Evolutionary conservation across 2,888 invertebrate genomes (phyloP).

Genomic region (Amaurobius ferox): DNA sequence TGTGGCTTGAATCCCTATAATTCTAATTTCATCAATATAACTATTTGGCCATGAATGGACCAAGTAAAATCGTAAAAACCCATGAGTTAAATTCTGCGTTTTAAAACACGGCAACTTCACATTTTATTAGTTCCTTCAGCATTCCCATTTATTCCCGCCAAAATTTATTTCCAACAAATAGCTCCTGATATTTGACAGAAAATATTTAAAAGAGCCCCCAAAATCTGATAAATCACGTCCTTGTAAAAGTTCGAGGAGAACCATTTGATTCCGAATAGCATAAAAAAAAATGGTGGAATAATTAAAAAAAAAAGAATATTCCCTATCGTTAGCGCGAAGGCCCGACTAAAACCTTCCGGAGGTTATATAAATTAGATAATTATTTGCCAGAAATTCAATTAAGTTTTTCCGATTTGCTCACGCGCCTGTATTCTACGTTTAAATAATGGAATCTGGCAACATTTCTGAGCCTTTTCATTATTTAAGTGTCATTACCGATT

Average conservation of each 20-base stretch:
- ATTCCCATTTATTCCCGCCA: background rate
- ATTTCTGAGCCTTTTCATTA: constrained; percentile 54
- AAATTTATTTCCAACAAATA: background rate
- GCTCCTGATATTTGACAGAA: background rate
- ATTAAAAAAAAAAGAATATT: background rate
- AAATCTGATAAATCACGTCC: constrained; percentile 4
- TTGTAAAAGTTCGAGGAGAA: background rate
- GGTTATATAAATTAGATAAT: constrained; percentile 61
- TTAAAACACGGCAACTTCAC: background rate
- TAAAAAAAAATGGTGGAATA: background rate
- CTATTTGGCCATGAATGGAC: too few species aligned
- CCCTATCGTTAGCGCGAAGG: background rate
- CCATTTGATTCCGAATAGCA: background rate
- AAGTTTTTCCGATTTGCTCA: constrained; percentile 39
- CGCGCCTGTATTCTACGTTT: constrained; percentile 35
- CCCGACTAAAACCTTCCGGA: background rate
- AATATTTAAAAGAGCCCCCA: background rate
- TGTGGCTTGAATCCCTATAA: too few species aligned
- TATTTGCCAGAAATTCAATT: constrained; percentile 67
- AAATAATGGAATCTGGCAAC: constrained; percentile 50
- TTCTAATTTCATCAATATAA: too few species aligned
- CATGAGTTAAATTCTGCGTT: background rate
- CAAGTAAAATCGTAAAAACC: too few species aligned
- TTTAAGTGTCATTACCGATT: constrained; percentile 68
- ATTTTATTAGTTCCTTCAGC: background rate